Percentiles rank a stretch among this genome's conserved stretches.
Evolutionary conservation across 2,113 vertebrate species (phyloP).

Genomic region (Fregetta grallaria): DNA sequence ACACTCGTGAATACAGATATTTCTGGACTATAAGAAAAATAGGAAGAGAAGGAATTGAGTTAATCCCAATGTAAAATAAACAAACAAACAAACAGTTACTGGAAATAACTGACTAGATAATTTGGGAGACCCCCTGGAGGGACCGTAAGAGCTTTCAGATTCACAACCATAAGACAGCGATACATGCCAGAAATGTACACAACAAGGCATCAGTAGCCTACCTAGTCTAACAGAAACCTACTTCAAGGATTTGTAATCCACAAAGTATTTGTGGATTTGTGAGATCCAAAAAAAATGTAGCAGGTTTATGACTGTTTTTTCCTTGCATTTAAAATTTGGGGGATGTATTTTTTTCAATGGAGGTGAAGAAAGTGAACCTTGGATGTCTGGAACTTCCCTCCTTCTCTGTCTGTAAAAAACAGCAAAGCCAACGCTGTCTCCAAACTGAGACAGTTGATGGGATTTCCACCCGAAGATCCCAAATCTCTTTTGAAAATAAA

Average conservation of each 20-base stretch:
- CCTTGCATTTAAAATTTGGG: not conserved
- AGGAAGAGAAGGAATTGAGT: not conserved
- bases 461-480: not conserved
- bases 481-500: not conserved
- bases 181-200: not conserved
- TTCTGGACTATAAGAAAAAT: not conserved
- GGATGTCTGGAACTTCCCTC: not conserved
- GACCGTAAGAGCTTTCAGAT: not conserved
- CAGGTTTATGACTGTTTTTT: not conserved
- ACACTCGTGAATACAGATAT: not conserved
- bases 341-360: not conserved
- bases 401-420: not conserved
- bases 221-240: not conserved
- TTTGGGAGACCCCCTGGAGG: not conserved
- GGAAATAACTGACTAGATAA: not conserved
- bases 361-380: not conserved
- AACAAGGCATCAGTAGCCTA: not conserved
- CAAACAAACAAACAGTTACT: not conserved
- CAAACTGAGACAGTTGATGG: not conserved
- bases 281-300: not conserved
- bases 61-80: not conserved
- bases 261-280: not conserved
- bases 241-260: not conserved
- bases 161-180: fast-evolving
- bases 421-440: not conserved